Evolutionary conservation across 2,113 vertebrate species (phyloP), one percentile per base, ranked within the genome.

Genomic region (Boleophthalmus pectinirostris): DNA sequence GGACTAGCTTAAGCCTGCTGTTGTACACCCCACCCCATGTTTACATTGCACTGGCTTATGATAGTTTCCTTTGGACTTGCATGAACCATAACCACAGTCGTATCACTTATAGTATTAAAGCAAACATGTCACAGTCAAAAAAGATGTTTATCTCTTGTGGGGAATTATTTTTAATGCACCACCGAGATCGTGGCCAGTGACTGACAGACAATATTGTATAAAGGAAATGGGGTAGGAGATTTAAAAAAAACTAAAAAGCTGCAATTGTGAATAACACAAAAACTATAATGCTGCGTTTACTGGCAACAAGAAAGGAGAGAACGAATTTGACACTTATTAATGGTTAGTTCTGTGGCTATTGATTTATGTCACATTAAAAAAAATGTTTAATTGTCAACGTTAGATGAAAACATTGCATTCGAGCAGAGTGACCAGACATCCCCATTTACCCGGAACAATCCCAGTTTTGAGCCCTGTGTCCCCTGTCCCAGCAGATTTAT

Each of bases 11-110:
- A 18, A 61, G 15, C 1, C 35, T 65, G 63, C 10, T 45, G 35
- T 45, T n/a, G 51, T 54, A 45, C 63, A 25, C 13, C 25, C 2
- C 18, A 23, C n/a, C 4, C 6, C 25, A 33, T 61, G 58, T 61
- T 61, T 61, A 66, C 63, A 65, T 43, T 21, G 35, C 63, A 45
- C 20, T 66, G 35, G 20, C 35, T 45, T 45, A 66, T 33, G 25
- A 24, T 61, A 33, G 18, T 61, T 61, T 61, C 58, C 25, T 61
- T 4, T 33, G 25, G 58, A 61, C 58, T 61, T 18, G 58, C 38
- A 45, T 45, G 38, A 43, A 66, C 35, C 35, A 21, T 66, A 21
- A 38, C 33, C 63, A 23, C 63, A 58, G 38, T 13, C n/a, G 20
- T n/a, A 66, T 43, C 35, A 58, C 35, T 38, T 66, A 13, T 14